phyloP scores from a whole-genome alignment of 2,888 invertebrate species.

The Carpatolechia fugitivella region DNA sequence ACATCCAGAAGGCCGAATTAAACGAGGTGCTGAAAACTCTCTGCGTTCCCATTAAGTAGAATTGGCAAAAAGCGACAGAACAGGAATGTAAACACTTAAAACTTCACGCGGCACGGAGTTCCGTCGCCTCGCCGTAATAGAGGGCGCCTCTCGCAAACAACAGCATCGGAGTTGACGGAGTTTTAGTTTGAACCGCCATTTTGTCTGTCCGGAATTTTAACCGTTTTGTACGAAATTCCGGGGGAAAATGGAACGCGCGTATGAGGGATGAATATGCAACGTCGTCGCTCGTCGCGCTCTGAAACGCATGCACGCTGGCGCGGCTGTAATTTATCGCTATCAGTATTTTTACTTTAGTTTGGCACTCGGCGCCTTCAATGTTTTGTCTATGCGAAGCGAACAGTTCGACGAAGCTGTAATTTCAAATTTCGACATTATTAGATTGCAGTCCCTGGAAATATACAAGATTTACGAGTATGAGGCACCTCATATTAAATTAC shows the following conservation, averaged over 20 bases:
- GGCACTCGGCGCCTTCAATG: slow-evolving; percentile 22
- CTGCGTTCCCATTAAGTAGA: slow-evolving; percentile 67
- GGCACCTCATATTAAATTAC: slow-evolving; percentile 20
- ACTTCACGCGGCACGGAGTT: slow-evolving; percentile 63
- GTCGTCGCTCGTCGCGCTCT: slow-evolving; percentile 37
- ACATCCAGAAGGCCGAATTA: slow-evolving; percentile 56
- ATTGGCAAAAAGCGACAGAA: slow-evolving; percentile 75
- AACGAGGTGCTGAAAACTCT: slow-evolving; percentile 62
- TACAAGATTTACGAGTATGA: slow-evolving; percentile 20
- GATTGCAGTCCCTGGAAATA: slow-evolving; percentile 24
- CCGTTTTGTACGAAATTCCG: slow-evolving; percentile 52
- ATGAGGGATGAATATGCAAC: slow-evolving; percentile 70
- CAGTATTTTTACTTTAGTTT: slow-evolving; percentile 31
- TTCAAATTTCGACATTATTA: slow-evolving; percentile 37
- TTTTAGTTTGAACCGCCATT: slow-evolving; percentile 55
- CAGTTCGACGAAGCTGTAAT: slow-evolving; percentile 23
- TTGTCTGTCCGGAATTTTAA: slow-evolving; percentile 62
- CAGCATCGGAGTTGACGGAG: slow-evolving; percentile 57
- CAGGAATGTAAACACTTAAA: slow-evolving; percentile 77
- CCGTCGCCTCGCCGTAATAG: slow-evolving; percentile 54
- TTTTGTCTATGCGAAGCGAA: slow-evolving; percentile 26
- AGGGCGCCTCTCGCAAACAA: slow-evolving; percentile 69
- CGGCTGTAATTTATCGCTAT: slow-evolving; percentile 46
- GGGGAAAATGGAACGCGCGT: slow-evolving; percentile 53
- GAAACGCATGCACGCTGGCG: slow-evolving; percentile 40